These are phyloP conservation scores for Drosophila tani DNA, from an alignment of 1,140 invertebrate genomes.

Conservation along the genomic window DNA sequence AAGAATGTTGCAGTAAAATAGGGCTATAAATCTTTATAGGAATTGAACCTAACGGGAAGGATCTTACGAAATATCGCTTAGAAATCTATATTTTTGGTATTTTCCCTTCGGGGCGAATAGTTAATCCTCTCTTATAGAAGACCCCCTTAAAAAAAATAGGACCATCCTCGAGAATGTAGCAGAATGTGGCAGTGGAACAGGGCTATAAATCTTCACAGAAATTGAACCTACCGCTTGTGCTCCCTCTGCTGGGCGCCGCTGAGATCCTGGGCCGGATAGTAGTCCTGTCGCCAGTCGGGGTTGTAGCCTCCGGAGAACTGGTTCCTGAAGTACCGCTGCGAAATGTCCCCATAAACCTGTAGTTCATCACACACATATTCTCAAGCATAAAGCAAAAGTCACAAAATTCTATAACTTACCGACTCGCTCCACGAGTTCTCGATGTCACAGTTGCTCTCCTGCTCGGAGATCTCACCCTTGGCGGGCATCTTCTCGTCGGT, in stretches of 20 bases:
- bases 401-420: slow-evolving; percentile 53
- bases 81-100: no score
- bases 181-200: no score
- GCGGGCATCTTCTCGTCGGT: slow-evolving; percentile 94
- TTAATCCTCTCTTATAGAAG: no score
- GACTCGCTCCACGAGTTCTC: slow-evolving; percentile 88
- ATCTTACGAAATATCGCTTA: no score
- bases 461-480: slow-evolving; percentile 92
- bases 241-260: slow-evolving; percentile 66
- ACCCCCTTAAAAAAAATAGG: no score
- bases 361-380: neutral
- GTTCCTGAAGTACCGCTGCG: slow-evolving; percentile 76
- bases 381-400: neutral
- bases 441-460: slow-evolving; percentile 92
- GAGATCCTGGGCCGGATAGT: slow-evolving; percentile 76
- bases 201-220: neutral
- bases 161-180: no score
- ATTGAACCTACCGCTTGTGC: slow-evolving; percentile 53
- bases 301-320: slow-evolving; percentile 73
- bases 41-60: no score
- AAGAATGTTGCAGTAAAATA: no score
- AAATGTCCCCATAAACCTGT: slow-evolving; percentile 80
- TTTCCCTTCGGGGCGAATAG: no score
- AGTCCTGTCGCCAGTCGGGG: slow-evolving; percentile 79
- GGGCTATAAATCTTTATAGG: no score